phyloP scores from a whole-genome alignment of 1,140 invertebrate genomes.

The Wiebesia pumilae region DNA sequence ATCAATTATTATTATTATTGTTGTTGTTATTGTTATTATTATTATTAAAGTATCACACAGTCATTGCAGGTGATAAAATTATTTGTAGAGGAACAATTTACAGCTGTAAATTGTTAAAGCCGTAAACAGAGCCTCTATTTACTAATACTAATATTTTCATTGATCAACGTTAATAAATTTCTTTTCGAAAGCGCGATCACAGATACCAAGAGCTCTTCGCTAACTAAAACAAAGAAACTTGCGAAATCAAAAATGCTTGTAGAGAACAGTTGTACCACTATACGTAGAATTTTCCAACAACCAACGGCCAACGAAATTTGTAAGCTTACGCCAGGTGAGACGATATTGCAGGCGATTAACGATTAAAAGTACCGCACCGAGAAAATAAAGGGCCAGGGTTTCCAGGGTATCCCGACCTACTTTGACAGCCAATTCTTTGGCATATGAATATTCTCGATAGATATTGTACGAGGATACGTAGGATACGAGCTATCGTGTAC shows the following conservation, averaged over 20 bases:
- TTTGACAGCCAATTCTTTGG: constrained; percentile 7
- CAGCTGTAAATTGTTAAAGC: no score
- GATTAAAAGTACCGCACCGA: constrained; percentile 8
- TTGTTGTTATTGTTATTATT: no score
- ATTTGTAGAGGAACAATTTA: no score
- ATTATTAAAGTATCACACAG: no score
- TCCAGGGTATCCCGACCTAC: neutral
- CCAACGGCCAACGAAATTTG: neutral
- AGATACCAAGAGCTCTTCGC: no score
- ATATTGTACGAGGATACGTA: neutral
- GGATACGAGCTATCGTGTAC: neutral
- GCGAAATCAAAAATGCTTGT: neutral
- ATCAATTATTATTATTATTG: no score
- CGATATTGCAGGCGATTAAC: neutral
- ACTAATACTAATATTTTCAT: no score
- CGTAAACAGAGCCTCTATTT: no score
- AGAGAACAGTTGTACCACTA: neutral
- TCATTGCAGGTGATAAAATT: no score
- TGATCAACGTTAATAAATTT: no score
- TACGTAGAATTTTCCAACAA: neutral
- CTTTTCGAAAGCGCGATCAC: no score
- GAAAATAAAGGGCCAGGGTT: constrained; percentile 1
- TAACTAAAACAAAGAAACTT: neutral
- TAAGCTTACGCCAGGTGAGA: neutral
- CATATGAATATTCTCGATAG: neutral